Evolutionary conservation across 1,140 invertebrate genomes (phyloP).

Genomic region (Diuraphis noxia): DNA sequence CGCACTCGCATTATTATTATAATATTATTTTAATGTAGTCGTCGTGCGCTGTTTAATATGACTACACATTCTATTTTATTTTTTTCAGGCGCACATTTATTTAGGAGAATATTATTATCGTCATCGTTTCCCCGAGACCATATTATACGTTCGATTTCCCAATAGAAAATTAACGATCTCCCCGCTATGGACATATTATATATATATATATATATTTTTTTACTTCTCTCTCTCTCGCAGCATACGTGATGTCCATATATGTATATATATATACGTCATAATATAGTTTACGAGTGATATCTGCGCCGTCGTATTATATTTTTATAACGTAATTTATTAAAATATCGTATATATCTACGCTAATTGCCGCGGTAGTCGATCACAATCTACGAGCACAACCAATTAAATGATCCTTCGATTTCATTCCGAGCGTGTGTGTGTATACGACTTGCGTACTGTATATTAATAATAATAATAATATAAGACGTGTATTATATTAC

Average conservation of each 20-base stretch:
- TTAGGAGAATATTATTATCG: too few species aligned
- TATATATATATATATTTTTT: too few species aligned
- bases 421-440: background rate
- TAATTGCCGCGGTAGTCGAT: slow-evolving; percentile 18
- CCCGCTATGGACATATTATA: background rate
- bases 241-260: background rate
- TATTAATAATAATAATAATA: too few species aligned
- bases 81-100: background rate
- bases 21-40: background rate
- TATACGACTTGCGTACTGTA: background rate
- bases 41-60: background rate
- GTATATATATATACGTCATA: background rate
- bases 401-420: background rate
- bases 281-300: background rate
- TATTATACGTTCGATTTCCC: slow-evolving; percentile 2
- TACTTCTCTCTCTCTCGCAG: background rate
- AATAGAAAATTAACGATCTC: background rate
- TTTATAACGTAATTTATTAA: background rate
- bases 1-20: background rate
- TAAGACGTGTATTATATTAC: too few species aligned
- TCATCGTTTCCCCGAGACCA: background rate
- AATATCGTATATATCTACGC: background rate
- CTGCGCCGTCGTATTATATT: background rate
- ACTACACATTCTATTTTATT: background rate
- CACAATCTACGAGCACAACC: background rate